Evolutionary conservation across 1,140 invertebrate genomes (phyloP), one percentile per base, ranked within the genome.

Genomic region (Laupala kohalensis): DNA sequence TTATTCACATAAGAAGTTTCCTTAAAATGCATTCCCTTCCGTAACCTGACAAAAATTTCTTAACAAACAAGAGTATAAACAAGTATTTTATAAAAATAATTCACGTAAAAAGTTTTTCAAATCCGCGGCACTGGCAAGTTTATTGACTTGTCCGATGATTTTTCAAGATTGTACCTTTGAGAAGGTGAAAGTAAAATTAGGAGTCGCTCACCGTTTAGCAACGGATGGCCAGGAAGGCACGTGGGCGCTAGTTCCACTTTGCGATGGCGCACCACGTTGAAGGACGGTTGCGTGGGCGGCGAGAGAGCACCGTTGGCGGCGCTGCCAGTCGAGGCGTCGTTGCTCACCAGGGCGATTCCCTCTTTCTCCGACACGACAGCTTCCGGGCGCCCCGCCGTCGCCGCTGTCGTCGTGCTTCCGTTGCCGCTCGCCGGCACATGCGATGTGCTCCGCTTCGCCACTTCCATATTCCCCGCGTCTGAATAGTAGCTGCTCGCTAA

Each of bases 201-300:
- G 19, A 13, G 64, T 2, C 64, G 67, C 25, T 69, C 24, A 72
- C 71, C 66, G 25, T 23, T 6, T 6, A 72, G 27, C 6, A 72
- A 66, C 66, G 37, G 69, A 15, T 72, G 28, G 27, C 62, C 66
- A 24, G 37, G 69, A 12, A 67, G 66, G 66, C 70, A 63, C 0
- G 70, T 71, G 15, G 62, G 77, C 25, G 78, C 77, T 13, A 81
- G 75, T 70, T 81, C 81, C 29, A 81, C 83, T 74, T 83, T 85
- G 70, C 79, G 77, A 73, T 83, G 82, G 64, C 78, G 79, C 25
- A 80, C 78, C 25, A 84, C 72, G 6, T 80, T 80, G 72, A 83
- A 81, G 25, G n/a, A 12, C 69, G 6, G 23, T 64, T 23, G 64
- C 69, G 27, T 65, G 62, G 25, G 27, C 69, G 53, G 70, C 69